phyloP scores from a whole-genome alignment of 2,797 vertebrate species.

The Pipistrellus nathusii region DNA sequence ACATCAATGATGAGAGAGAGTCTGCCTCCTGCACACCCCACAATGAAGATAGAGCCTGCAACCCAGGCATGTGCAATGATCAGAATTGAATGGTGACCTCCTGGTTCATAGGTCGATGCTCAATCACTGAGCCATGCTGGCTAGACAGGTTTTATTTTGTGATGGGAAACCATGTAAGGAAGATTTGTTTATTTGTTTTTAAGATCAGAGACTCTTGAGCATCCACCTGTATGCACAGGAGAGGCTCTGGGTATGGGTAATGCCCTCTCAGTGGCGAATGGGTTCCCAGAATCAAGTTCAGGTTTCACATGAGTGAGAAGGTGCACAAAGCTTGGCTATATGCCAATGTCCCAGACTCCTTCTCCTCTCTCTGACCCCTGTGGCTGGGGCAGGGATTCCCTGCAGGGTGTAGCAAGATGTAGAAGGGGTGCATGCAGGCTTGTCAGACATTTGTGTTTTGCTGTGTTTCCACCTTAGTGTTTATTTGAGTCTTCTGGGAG shows the following conservation, averaged over 20 bases:
- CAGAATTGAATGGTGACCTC: no score
- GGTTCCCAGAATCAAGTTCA: neutral
- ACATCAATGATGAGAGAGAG: no score
- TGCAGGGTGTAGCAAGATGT: neutral
- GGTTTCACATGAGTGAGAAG: neutral
- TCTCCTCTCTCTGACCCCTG: neutral
- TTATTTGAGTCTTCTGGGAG: neutral
- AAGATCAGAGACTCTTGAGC: neutral
- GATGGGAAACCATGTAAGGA: neutral
- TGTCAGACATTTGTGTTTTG: neutral
- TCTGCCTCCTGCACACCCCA: no score
- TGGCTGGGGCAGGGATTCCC: neutral
- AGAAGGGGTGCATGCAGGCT: neutral
- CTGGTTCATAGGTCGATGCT: no score
- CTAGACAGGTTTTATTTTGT: conserved; percentile 3
- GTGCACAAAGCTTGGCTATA: neutral
- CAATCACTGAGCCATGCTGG: no score
- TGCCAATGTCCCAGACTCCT: neutral
- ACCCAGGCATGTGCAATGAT: no score
- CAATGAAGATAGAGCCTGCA: no score
- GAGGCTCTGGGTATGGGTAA: neutral
- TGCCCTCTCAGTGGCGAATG: neutral
- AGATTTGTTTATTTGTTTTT: neutral
- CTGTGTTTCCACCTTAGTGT: neutral
- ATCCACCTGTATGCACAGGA: neutral